Base-by-base conservation (phyloP, 2,797 vertebrate genomes). In the Enteromius unitaeniatus region DNA sequence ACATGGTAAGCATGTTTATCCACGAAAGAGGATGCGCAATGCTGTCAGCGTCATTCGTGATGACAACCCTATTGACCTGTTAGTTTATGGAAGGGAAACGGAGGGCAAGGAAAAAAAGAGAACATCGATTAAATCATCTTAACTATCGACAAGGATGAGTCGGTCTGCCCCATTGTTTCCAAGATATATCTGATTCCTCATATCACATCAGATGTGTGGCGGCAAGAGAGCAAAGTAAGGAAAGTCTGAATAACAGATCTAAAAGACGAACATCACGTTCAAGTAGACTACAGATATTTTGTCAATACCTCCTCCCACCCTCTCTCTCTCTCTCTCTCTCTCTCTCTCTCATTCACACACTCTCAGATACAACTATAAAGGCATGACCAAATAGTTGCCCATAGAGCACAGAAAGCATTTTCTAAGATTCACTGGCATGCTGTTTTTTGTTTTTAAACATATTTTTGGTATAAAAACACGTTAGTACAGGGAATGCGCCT, bases 61-160 rank as follows among this genome's bases (percentile, higher is more conserved):
- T 93, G 93, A 93, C 93, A 94, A 93, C 87, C 91, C 91, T 88
- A 93, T 94, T 88, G 93, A 93, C 88, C 90, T 67, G 77, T 64
- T 34, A 87, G 91, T 89, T 92, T 91, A 93, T 90, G 89, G 90
- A 91, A 85, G 87, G 85, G 81, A 88, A 81, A 60, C 17, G 37
- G 13, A 82, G 42, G 60, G 40, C 83, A 51, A 69, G 42, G n/a
- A n/a, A 83, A 79, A 84, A 90, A 92, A 86, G 62, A 87, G 53
- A 67, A 49, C 85, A 94, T 95, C 65, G 93, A 94, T 93, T 90
- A 75, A 89, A 92, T 89, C 90, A 91, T 88, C 62, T 88, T 88
- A 89, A 81, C 69, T 90, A 93, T 94, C 86, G 91, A 92, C 91
- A 90, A 77, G 88, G 74, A 87, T 75, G 84, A 72, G 85, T 65